Conservation (phyloP, 1,140 invertebrate genomes). For the Polyergus mexicanus region DNA sequence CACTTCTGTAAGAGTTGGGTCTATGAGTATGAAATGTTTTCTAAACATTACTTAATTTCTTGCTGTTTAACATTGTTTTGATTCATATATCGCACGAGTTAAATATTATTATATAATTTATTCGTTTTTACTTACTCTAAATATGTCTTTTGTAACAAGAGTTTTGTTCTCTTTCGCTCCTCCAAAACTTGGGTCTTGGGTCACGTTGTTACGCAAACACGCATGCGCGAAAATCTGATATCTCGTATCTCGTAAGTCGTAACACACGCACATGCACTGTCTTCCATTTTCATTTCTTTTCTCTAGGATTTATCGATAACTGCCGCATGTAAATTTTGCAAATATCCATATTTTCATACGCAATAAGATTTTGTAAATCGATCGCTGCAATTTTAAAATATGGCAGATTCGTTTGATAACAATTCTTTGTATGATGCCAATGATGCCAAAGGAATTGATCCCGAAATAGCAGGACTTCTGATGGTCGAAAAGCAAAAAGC, state of each 20-base stretch:
- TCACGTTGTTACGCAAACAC: no score
- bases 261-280: background rate
- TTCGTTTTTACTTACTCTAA: no score
- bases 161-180: no score
- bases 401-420: conserved; percentile 47
- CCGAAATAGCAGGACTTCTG: conserved; percentile 94
- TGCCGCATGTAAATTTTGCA: background rate
- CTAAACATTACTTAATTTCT: no score
- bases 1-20: no score
- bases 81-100: no score
- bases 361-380: background rate
- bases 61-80: no score
- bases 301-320: background rate
- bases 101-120: no score
- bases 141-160: no score
- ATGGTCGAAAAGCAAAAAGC: conserved; percentile 96
- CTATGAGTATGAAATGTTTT: no score
- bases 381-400: conserved; percentile 19
- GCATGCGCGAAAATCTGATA: background rate
- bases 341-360: background rate
- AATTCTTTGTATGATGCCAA: background rate
- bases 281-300: background rate
- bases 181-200: no score
- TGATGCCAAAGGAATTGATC: conserved; percentile 85
- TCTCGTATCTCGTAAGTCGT: background rate